These are phyloP conservation scores for Lymantria dispar DNA, from an alignment of 2,888 invertebrate genomes.

Conservation along the genomic window DNA sequence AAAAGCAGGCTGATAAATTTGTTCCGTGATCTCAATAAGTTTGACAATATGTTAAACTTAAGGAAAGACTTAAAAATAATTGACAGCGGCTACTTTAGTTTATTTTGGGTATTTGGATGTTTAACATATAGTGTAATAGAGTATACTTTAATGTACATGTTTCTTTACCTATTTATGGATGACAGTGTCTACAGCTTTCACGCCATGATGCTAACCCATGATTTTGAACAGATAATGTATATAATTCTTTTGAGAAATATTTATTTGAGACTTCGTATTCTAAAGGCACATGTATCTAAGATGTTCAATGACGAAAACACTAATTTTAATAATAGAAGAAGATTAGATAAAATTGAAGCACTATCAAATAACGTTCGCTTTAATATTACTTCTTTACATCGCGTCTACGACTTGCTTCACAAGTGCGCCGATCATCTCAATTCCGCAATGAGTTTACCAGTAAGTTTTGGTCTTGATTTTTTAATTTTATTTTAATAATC, in stretches of 20 bases:
- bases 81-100: constrained; percentile 23
- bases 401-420: constrained; percentile 57
- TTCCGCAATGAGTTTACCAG: constrained; percentile 58
- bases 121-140: constrained; percentile 38
- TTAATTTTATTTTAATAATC: too few species aligned
- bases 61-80: constrained; percentile 35
- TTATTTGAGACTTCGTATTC: constrained; percentile 44
- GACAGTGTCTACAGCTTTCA: constrained; percentile 20
- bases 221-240: constrained; percentile 52
- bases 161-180: constrained; percentile 19
- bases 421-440: constrained; percentile 57
- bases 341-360: constrained; percentile 39
- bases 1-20: constrained; percentile 40
- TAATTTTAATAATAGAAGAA: constrained; percentile 16
- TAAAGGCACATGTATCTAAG: constrained; percentile 54
- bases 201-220: constrained; percentile 44
- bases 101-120: constrained; percentile 30
- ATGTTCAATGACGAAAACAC: constrained; percentile 28
- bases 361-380: constrained; percentile 46
- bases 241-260: constrained; percentile 45
- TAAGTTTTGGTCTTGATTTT: constrained; percentile 25
- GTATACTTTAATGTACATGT: constrained; percentile 27
- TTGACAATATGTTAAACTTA: constrained; percentile 54
- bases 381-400: constrained; percentile 52
- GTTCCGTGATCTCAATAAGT: constrained; percentile 42